Evolutionary conservation across 2,797 vertebrate genomes (phyloP).

Genomic region (Halcyon leucocephala): DNA sequence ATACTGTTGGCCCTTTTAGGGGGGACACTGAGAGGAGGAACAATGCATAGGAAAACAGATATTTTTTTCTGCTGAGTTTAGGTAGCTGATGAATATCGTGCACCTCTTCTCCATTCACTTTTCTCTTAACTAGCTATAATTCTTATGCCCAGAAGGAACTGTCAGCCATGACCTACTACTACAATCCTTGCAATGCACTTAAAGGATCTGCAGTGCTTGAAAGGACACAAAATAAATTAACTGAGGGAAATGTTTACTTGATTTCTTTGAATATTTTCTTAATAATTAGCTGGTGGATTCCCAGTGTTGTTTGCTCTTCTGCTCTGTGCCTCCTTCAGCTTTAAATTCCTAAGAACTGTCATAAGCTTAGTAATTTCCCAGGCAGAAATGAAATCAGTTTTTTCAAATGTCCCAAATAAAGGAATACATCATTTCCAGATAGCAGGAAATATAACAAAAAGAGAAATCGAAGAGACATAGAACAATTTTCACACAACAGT

Average conservation of each 20-base stretch:
- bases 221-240: neutral
- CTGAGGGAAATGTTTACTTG: neutral
- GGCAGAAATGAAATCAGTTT: neutral
- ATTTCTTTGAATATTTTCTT: neutral
- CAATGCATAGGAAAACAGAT: neutral
- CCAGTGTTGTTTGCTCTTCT: neutral
- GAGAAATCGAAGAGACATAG: accelerated
- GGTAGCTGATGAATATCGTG: neutral
- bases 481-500: neutral
- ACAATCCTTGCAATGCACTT: neutral
- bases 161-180: neutral
- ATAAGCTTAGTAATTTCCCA: neutral
- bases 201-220: neutral
- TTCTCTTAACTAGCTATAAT: neutral
- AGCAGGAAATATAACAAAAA: neutral
- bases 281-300: neutral
- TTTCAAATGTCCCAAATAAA: neutral
- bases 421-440: neutral
- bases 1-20: neutral
- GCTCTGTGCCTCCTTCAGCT: neutral
- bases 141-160: neutral
- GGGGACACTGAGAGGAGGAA: neutral
- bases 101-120: neutral
- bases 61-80: neutral
- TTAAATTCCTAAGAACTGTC: neutral